Evolutionary conservation across 2,113 vertebrate genomes (phyloP).

Genomic region (Eolophus roseicapilla): DNA sequence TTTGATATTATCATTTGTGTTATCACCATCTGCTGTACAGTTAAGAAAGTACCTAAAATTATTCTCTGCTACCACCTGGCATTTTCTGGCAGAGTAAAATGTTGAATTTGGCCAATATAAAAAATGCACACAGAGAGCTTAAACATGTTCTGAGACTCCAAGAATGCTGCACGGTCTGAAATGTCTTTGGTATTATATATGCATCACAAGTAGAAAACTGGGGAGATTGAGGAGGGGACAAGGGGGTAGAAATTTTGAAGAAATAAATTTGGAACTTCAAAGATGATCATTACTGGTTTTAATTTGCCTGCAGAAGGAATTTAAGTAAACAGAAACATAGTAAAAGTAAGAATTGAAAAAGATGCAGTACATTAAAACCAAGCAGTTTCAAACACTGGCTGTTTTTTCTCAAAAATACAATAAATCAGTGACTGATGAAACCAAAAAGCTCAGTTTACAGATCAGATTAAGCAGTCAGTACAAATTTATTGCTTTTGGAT

Average conservation of each 20-base stretch:
- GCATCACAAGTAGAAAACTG: not conserved
- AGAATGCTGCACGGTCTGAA: not conserved
- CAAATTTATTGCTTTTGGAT: constrained; percentile 47
- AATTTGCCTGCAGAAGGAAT: not conserved
- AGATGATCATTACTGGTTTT: not conserved
- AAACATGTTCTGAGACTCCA: not conserved
- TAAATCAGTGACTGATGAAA: constrained; percentile 15
- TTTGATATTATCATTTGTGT: constrained; percentile 9
- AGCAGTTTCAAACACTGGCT: not conserved
- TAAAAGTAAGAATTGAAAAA: not conserved
- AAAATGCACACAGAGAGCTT: not conserved
- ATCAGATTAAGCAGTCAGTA: constrained; percentile 26
- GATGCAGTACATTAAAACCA: not conserved
- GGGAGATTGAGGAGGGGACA: accelerated
- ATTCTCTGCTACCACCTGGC: constrained; percentile 9
- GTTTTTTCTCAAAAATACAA: not conserved
- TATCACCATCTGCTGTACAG: constrained; percentile 2
- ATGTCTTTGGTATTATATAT: not conserved
- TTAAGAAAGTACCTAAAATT: constrained; percentile 40
- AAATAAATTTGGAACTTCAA: not conserved
- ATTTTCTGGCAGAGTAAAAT: constrained; percentile 20
- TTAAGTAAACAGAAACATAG: not conserved
- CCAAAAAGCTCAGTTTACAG: constrained; percentile 1
- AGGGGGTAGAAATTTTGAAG: not conserved
- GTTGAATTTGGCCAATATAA: not conserved